These are phyloP conservation scores for Sesamia nonagrioides DNA, from an alignment of 1,140 invertebrate genomes.

Conservation along the genomic window DNA sequence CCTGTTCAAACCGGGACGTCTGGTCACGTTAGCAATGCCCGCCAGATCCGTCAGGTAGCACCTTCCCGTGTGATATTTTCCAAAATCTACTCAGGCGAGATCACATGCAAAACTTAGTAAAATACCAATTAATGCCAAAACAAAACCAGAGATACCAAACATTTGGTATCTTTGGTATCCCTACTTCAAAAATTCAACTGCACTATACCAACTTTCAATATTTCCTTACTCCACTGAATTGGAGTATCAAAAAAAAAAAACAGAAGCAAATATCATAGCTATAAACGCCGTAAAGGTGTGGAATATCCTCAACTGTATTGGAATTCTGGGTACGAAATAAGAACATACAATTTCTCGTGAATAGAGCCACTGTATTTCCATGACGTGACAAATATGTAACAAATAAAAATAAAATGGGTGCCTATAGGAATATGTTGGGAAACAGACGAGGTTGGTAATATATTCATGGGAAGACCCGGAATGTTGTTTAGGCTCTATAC, in stretches of 20 bases:
- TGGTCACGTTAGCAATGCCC: no score
- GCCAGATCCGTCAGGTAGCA: no score
- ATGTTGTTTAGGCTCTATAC: slow-evolving; percentile 38
- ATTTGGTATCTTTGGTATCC: no score
- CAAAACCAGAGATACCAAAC: not conserved
- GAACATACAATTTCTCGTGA: slow-evolving; percentile 30
- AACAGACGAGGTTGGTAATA: slow-evolving; percentile 32
- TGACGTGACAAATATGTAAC: slow-evolving; percentile 51
- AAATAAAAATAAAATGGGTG: slow-evolving; percentile 44
- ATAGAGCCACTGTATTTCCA: slow-evolving; percentile 27
- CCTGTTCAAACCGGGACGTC: no score
- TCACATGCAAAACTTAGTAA: no score
- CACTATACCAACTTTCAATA: not conserved
- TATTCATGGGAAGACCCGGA: slow-evolving; percentile 33
- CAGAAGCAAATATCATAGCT: slow-evolving; percentile 34
- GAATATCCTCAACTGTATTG: slow-evolving; percentile 13
- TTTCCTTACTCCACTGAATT: not conserved
- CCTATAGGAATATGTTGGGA: not conserved
- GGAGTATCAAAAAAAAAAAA: slow-evolving; percentile 2
- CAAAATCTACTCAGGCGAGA: no score
- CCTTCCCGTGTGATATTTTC: no score
- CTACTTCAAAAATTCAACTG: not conserved
- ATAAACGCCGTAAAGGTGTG: not conserved
- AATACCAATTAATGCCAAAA: no score
- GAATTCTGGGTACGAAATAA: slow-evolving; percentile 29